These are phyloP conservation scores for Nicator chloris DNA, from an alignment of 2,113 vertebrate species.

Conservation along the genomic window DNA sequence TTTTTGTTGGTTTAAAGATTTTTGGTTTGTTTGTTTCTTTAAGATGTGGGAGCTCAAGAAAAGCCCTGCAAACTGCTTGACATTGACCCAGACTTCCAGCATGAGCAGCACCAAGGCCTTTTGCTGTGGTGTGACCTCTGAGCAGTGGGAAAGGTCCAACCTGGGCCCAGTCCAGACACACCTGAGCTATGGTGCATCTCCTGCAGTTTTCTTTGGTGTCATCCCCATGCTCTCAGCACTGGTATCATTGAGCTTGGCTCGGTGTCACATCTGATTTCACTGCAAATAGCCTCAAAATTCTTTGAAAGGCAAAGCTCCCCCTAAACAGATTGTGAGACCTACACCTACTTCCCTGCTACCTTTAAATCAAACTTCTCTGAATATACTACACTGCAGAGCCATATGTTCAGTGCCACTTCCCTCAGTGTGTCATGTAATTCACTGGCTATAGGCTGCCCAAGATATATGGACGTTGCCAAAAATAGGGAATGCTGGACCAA, in stretches of 20 bases:
- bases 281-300: not conserved
- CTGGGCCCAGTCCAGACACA: not conserved
- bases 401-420: slow-evolving; percentile 36
- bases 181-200: not conserved
- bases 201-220: rapidly evolving
- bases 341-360: not conserved
- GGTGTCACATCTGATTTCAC: not conserved
- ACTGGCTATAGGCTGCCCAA: not conserved
- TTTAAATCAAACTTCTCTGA: slow-evolving; percentile 39
- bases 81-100: not conserved
- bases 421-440: not conserved
- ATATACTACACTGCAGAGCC: not conserved
- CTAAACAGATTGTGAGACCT: slow-evolving; percentile 35
- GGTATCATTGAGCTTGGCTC: not conserved
- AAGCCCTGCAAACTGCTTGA: not conserved
- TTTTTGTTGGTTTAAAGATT: not conserved
- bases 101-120: not conserved
- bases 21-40: not conserved
- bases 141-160: not conserved
- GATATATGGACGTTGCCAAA: not conserved
- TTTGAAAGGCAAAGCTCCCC: not conserved
- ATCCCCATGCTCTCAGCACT: rapidly evolving
- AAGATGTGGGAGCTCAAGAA: not conserved
- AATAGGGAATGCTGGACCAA: not conserved
- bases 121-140: not conserved